Conservation (phyloP, 2,797 vertebrate genomes). For the Pseudocheirus occidentalis region DNA sequence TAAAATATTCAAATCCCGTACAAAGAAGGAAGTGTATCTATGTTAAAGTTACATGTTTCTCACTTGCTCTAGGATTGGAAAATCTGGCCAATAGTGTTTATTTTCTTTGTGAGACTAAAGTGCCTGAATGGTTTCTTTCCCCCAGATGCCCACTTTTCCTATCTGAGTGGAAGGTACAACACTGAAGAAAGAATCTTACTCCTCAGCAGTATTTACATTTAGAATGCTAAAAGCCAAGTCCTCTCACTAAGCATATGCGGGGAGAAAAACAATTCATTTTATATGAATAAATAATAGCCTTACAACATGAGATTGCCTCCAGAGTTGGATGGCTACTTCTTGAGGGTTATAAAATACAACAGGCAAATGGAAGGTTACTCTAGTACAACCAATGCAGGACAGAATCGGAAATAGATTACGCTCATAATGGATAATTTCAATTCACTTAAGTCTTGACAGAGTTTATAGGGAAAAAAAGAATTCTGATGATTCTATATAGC, state of each 20-base stretch:
- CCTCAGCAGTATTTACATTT: slow-evolving; percentile 30
- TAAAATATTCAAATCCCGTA: not conserved
- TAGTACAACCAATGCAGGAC: slow-evolving; percentile 5
- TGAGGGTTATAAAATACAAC: not conserved
- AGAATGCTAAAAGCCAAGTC: not conserved
- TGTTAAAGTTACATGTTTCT: slow-evolving; percentile 10
- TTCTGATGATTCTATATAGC: slow-evolving; percentile 14
- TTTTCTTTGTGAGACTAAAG: slow-evolving; percentile 1
- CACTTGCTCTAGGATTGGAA: not conserved
- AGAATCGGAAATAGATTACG: slow-evolving; percentile 9
- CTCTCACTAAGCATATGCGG: slow-evolving; percentile 5
- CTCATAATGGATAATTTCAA: not conserved
- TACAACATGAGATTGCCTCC: slow-evolving; percentile 1
- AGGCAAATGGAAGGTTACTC: not conserved
- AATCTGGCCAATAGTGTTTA: not conserved
- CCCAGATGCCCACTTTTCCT: not conserved
- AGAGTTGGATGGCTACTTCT: slow-evolving; percentile 1
- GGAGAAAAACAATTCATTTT: slow-evolving; percentile 6
- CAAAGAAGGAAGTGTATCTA: not conserved
- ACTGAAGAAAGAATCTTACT: slow-evolving; percentile 29
- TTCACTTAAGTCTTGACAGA: not conserved
- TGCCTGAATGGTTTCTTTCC: not conserved
- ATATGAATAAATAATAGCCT: slow-evolving; percentile 29
- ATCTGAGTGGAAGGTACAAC: not conserved
- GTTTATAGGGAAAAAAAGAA: not conserved